Conservation (phyloP, 2,113 vertebrate genomes). For the Indicator indicator region DNA sequence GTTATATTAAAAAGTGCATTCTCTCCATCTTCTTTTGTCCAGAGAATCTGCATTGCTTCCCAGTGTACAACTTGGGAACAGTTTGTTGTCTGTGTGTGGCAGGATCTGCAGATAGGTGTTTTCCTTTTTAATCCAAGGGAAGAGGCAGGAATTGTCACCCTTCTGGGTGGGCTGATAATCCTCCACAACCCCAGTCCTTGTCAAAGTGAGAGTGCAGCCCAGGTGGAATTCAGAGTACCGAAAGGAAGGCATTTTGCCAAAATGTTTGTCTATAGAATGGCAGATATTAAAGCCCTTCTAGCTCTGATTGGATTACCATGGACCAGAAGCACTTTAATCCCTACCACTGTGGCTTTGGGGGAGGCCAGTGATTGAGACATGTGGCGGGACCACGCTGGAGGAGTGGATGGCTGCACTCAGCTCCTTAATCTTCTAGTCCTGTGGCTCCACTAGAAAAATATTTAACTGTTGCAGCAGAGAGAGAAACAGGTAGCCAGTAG, state of each 20-base stretch:
- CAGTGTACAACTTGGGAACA: background rate
- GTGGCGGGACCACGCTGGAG: slow-evolving; percentile 29
- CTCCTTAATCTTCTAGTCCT: slow-evolving; percentile 36
- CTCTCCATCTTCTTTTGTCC: background rate
- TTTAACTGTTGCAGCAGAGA: slow-evolving; percentile 41
- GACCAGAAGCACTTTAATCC: slow-evolving; percentile 71
- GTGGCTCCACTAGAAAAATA: slow-evolving; percentile 10
- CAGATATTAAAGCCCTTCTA: slow-evolving; percentile 51
- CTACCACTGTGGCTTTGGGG: slow-evolving; percentile 28
- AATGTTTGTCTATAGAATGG: slow-evolving; percentile 39
- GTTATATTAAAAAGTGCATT: background rate
- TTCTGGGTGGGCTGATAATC: background rate
- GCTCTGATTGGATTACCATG: slow-evolving; percentile 70
- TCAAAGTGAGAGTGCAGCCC: background rate
- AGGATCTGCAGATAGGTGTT: background rate
- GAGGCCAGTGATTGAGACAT: slow-evolving; percentile 37
- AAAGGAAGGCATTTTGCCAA: slow-evolving; percentile 61
- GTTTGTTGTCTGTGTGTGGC: fast-evolving
- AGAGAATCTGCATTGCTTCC: background rate
- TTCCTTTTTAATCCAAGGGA: background rate
- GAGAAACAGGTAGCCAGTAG: background rate
- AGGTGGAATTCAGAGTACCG: background rate
- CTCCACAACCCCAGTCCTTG: background rate
- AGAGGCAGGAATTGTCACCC: background rate
- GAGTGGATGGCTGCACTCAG: slow-evolving; percentile 49